Evolutionary conservation across 1,140 invertebrate species (phyloP).

Genomic region (Platyscapa corneri): DNA sequence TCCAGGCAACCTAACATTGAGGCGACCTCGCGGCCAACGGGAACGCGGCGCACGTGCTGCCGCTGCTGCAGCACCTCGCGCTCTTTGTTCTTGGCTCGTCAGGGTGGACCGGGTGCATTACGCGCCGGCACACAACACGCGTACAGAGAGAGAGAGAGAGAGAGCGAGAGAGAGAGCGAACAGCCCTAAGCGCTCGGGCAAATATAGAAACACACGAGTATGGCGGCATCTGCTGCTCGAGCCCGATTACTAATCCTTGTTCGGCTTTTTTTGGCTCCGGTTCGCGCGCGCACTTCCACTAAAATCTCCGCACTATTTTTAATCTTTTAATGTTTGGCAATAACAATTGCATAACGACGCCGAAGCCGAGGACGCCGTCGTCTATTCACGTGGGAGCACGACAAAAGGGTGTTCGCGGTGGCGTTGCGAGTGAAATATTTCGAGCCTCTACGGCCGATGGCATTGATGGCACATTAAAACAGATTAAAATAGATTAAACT

Average conservation of each 20-base stretch:
- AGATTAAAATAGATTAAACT: not conserved
- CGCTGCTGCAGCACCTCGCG: no score
- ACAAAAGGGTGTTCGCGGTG: not conserved
- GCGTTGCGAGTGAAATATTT: not conserved
- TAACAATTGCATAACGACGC: not conserved
- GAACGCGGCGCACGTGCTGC: not conserved
- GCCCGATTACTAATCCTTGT: no score
- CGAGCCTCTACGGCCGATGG: not conserved
- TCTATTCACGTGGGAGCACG: not conserved
- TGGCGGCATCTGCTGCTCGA: no score
- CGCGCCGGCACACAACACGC: no score
- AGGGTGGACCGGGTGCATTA: no score
- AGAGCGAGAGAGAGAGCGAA: no score
- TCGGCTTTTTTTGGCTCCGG: no score
- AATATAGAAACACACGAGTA: no score
- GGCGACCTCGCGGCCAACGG: not conserved
- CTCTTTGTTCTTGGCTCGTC: no score
- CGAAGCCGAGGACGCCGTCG: no score
- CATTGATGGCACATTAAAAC: not conserved
- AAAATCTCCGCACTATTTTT: not conserved
- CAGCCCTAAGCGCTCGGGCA: no score
- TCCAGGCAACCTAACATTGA: not conserved
- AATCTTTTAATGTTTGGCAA: not conserved
- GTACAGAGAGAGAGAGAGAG: no score
- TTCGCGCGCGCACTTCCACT: not conserved